These are phyloP conservation scores for Rotaria socialis DNA, from an alignment of 2,888 invertebrate species.

Conservation along the genomic window DNA sequence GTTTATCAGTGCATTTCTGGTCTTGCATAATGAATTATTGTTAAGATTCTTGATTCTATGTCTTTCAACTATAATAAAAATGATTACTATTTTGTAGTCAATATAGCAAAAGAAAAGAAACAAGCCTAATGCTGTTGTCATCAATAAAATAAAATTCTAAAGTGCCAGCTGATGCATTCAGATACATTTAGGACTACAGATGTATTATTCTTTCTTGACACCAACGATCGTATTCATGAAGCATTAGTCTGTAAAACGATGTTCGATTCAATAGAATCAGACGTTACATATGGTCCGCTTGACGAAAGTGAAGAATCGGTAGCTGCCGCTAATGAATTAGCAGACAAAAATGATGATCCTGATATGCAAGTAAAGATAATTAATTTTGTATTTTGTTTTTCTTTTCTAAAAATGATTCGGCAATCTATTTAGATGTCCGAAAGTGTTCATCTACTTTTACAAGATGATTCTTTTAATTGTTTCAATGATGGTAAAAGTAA, in stretches of 20 bases:
- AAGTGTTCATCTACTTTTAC: neutral
- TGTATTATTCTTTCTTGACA: neutral
- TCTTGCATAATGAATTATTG: no score
- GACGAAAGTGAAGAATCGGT: slow-evolving; percentile 3
- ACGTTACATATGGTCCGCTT: neutral
- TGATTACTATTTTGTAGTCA: no score
- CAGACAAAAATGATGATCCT: slow-evolving; percentile 3
- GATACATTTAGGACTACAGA: neutral
- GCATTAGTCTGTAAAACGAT: neutral
- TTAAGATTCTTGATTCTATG: no score
- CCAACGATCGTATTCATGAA: neutral
- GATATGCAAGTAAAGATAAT: slow-evolving; percentile 3
- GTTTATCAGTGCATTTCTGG: no score
- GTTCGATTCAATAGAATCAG: neutral
- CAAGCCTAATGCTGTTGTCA: neutral
- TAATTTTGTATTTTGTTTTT: neutral
- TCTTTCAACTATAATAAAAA: no score
- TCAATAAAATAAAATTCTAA: neutral
- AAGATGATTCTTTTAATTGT: slow-evolving; percentile 7
- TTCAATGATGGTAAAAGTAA: slow-evolving; percentile 2
- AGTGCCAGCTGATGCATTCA: neutral
- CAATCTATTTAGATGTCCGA: neutral
- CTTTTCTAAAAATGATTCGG: no score
- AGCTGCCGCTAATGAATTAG: neutral
- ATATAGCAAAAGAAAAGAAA: no score